Evolutionary conservation across 2,797 vertebrate genomes (phyloP).

Genomic region (Xenopus petersii): DNA sequence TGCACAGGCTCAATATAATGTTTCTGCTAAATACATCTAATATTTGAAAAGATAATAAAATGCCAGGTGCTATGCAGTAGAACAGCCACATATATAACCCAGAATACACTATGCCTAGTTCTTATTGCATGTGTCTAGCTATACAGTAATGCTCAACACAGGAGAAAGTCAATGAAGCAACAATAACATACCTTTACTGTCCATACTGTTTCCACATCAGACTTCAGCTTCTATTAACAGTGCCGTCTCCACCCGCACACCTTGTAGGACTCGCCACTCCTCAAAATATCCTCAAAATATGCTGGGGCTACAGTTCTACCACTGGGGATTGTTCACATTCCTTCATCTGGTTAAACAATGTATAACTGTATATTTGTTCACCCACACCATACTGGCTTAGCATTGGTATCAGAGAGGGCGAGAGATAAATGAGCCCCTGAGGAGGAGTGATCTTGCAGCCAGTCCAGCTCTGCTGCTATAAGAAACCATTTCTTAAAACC

Average conservation of each 20-base stretch:
- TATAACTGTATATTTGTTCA: not conserved
- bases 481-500: conserved; percentile 5
- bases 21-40: too few relatives aligned
- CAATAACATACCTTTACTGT: conserved; percentile 53
- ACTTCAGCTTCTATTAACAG: not conserved
- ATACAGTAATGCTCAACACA: too few relatives aligned
- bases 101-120: too few relatives aligned
- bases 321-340: not conserved
- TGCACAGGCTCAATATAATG: too few relatives aligned
- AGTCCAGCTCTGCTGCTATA: conserved; percentile 16
- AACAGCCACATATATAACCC: too few relatives aligned
- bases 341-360: conserved; percentile 11
- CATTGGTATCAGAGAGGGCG: too few relatives aligned
- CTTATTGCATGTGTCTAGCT: too few relatives aligned
- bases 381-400: conserved; percentile 7
- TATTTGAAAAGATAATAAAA: too few relatives aligned
- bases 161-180: too few relatives aligned
- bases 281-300: not conserved
- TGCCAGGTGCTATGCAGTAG: too few relatives aligned
- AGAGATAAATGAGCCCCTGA: not conserved
- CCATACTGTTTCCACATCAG: conserved; percentile 31
- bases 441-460: conserved; percentile 26
- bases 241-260: not conserved
- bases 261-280: not conserved
- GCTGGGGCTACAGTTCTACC: not conserved